Base-by-base conservation (phyloP, 2,797 vertebrate genomes). In the Microctenopoma steveboyesi region DNA sequence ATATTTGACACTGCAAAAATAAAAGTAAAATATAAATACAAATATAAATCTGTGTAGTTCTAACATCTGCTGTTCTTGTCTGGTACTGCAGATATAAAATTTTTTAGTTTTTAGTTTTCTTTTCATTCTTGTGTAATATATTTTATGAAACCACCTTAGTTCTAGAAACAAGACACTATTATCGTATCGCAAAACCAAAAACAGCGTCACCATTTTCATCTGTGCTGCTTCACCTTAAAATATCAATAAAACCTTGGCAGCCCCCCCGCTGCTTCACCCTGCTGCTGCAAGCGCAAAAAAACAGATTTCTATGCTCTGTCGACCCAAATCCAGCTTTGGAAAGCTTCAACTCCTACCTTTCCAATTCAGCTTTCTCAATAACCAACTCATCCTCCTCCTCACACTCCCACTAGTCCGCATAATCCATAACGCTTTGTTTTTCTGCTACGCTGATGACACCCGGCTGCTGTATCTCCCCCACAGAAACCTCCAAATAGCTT, bases 291-390 rank as follows among this genome's bases (percentile, higher is more conserved):
- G 62, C 69, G 77, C 64, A 74, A 48, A 71, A 70, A 72, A 80
- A 40, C 74, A 73, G 63, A 86, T 86, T 85, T 87, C 74, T 77
- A 83, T 78, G 83, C 88, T 87, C 85, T 78, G 88, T 86, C 87
- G 71, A 86, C 86, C 84, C 82, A 88, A 88, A 89, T 91, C 88
- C 83, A 78, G 85, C 85, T 91, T 74, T 88, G 83, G 76, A 90
- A 87, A 81, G 81, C 82, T 82, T 89, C 68, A 16, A 83, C 89
- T 86, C 87, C 89, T 78, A 89, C 89, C 86, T 86, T 81, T 72
- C 78, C 84, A 69, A 86, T 90, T 89, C 83, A 78, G 82, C 83
- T 82, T 85, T 81, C 84, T 88, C 86, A 80, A 86, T 82, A 87
- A 81, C 81, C 78, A 78, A 87, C 83, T 88, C 86, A 66, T 90